These are phyloP conservation scores for Sternarchorhynchus goeldii DNA, from an alignment of 2,797 vertebrate species.

Conservation along the genomic window DNA sequence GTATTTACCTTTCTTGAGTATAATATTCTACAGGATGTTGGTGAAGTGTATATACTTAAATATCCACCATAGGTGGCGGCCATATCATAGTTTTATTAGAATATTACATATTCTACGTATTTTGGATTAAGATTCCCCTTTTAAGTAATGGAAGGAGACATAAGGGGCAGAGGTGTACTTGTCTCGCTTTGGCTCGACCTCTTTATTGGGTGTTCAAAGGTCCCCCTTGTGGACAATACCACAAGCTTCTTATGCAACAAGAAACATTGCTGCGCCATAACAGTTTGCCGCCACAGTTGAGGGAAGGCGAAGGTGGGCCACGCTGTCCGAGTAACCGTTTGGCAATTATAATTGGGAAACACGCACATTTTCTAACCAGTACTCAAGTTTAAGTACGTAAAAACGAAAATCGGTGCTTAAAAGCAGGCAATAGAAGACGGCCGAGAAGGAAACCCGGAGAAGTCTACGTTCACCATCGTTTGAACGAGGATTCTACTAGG, in stretches of 20 bases:
- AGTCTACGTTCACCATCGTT: neutral
- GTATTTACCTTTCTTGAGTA: no score
- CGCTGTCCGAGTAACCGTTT: neutral
- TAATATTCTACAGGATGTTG: no score
- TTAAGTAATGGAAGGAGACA: no score
- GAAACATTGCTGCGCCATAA: slow-evolving; percentile 39
- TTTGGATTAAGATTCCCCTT: no score
- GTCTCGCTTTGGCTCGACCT: no score
- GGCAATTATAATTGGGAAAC: neutral
- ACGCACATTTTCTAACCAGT: neutral
- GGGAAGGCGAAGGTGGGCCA: neutral
- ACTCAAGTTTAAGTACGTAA: neutral
- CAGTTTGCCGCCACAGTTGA: slow-evolving; percentile 36
- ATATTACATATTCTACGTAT: no score
- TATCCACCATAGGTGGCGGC: no score
- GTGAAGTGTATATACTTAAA: no score
- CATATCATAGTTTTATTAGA: no score
- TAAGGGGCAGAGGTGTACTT: no score
- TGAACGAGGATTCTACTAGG: slow-evolving; percentile 20
- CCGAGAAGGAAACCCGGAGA: neutral
- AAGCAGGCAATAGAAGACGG: neutral
- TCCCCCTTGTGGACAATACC: slow-evolving; percentile 38
- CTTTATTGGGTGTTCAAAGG: neutral
- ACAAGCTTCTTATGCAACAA: slow-evolving; percentile 43
- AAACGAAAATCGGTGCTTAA: neutral